Conservation (phyloP, 2,888 invertebrate genomes). For the Caenorhabditis afra region DNA sequence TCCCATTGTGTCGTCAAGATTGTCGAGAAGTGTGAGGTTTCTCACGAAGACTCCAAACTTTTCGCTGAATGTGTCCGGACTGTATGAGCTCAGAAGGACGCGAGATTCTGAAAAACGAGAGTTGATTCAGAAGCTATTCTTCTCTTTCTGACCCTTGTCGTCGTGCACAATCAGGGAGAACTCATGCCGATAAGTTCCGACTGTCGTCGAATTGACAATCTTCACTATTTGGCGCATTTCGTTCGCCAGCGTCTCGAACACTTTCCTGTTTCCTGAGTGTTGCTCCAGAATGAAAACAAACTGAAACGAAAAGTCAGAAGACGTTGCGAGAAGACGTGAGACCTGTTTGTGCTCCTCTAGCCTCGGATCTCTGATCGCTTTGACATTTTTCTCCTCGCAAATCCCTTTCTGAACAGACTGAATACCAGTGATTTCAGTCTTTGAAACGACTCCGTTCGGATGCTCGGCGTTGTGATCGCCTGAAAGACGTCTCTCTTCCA, state of each 20-base stretch:
- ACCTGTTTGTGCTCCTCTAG: slow-evolving; percentile 33
- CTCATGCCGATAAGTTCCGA: slow-evolving; percentile 19
- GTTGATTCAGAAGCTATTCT: background rate
- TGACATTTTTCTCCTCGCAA: slow-evolving; percentile 25
- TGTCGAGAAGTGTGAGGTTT: slow-evolving; percentile 1
- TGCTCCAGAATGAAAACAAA: slow-evolving; percentile 50
- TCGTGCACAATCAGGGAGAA: slow-evolving; percentile 48
- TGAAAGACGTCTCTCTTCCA: slow-evolving; percentile 1
- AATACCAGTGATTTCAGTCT: background rate
- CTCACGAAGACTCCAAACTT: slow-evolving; percentile 17
- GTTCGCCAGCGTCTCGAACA: slow-evolving; percentile 25
- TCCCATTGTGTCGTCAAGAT: slow-evolving; percentile 43
- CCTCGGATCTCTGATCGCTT: slow-evolving; percentile 43
- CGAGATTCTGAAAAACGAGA: slow-evolving; percentile 28
- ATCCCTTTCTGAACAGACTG: slow-evolving; percentile 9
- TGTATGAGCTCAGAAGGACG: slow-evolving; percentile 42
- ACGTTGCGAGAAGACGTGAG: too few relatives aligned
- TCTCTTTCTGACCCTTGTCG: slow-evolving; percentile 1
- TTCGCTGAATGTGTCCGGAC: slow-evolving; percentile 10
- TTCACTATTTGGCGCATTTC: slow-evolving; percentile 34
- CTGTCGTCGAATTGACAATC: slow-evolving; percentile 11
- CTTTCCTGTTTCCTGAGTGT: slow-evolving; percentile 21
- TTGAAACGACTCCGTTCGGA: slow-evolving; percentile 12
- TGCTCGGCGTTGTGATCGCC: slow-evolving; percentile 37
- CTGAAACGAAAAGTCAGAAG: slow-evolving; percentile 8